Evolutionary conservation across 2,888 invertebrate genomes (phyloP).

Genomic region (Argyresthia albistria): DNA sequence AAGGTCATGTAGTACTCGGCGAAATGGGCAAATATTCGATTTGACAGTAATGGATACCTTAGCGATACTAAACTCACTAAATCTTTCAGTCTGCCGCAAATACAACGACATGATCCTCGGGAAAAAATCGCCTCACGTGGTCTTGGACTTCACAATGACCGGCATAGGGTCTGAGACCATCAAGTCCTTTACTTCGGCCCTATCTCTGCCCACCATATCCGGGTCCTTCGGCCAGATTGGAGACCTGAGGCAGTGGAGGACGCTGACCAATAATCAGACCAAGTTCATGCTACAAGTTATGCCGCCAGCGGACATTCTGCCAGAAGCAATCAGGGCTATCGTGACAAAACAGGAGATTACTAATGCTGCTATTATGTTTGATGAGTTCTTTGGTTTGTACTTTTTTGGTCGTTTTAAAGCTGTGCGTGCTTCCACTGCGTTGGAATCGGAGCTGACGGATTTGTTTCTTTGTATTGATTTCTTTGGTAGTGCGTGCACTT

Average conservation of each 20-base stretch:
- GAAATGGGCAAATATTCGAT: no score
- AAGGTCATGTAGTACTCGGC: no score
- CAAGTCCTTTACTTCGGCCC: conserved; percentile 84
- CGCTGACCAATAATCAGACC: conserved; percentile 77
- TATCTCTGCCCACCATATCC: conserved; percentile 87
- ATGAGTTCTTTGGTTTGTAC: conserved; percentile 83
- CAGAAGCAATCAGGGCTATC: conserved; percentile 86
- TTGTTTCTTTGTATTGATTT: no score
- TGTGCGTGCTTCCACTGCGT: no score
- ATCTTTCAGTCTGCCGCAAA: conserved; percentile 77
- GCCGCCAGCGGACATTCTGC: conserved; percentile 89
- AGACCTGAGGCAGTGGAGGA: conserved; percentile 87
- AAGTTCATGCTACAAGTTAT: conserved; percentile 86
- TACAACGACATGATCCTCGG: conserved; percentile 77
- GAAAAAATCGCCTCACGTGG: conserved; percentile 81
- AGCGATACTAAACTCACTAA: no score
- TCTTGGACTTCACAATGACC: conserved; percentile 86
- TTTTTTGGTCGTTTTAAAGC: no score
- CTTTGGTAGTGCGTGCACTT: no score
- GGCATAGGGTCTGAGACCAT: conserved; percentile 88
- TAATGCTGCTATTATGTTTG: conserved; percentile 93
- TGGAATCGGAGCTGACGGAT: no score
- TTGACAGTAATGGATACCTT: no score
- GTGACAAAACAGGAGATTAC: conserved; percentile 88
- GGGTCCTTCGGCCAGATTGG: conserved; percentile 89